Evolutionary conservation across 2,113 vertebrate species (phyloP), one percentile per base, ranked within the genome.

Genomic region (Salvator merianae): DNA sequence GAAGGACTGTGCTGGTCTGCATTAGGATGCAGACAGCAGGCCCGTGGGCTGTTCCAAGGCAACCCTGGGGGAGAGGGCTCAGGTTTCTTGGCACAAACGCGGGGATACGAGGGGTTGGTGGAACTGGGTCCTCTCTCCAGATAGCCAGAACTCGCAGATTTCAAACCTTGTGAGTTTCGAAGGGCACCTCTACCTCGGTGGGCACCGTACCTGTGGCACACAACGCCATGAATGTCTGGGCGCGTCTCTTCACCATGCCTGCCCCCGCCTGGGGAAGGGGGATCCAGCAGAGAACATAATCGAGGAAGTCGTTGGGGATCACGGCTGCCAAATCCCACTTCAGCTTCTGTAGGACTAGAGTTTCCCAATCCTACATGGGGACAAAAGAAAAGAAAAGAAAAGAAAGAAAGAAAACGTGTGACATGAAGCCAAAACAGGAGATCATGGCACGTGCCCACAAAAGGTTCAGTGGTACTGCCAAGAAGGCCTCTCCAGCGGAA

Each of bases 291-390:
- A 99, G 96, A 88, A 99, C 95, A 78, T 96, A 95, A 36, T 97
- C 97, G 95, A 99, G 90, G 94, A 98, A 99, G 89, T 99, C 98
- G 5, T 98, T 98, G 3, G 98, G 96, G 1, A 97, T 94, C 90
- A 98, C 97, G 0, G 97, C 95, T 2, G 97, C 97, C 90, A 99
- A 95, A 91, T 98, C 97, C 98, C 98, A 99, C 88, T 96, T 95
- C 38, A 99, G 95, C 84, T 93, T 95, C 77, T 96, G 97, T 81
- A 98, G 95, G 80, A 99, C 96, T 2, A 95, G 82, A 55, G 97
- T 88, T 94, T 99, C 98, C 97, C 97, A 98, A 10, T 97, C 94
- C 98, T 99, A 94, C 71, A 77, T 0, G 47, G 68, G 55, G 16
- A 53, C 10, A 53, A 53, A 9, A 50, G 47, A 50, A 50, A 50